phyloP scores from a whole-genome alignment of 2,797 vertebrate species.

The Squalus acanthias region DNA sequence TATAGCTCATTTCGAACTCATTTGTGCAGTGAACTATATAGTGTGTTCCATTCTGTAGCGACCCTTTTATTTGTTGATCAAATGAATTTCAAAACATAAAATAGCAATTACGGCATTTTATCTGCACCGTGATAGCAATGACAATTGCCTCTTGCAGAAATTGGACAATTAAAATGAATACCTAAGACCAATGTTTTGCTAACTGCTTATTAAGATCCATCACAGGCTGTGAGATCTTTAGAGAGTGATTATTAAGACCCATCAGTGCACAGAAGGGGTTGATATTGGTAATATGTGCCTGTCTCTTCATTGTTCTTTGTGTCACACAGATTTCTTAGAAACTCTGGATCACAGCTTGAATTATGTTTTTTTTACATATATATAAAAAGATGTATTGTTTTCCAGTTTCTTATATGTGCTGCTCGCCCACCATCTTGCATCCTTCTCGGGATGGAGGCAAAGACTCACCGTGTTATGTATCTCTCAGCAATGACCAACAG shows the following conservation, averaged over 20 bases:
- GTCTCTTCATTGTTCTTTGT: conserved; percentile 34
- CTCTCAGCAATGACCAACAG: neutral
- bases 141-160: conserved; percentile 31
- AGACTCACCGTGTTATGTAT: neutral
- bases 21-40: neutral
- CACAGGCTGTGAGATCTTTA: conserved; percentile 13
- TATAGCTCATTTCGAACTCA: neutral
- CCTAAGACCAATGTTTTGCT: conserved; percentile 31
- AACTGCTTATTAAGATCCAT: conserved; percentile 35
- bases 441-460: neutral
- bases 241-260: conserved; percentile 35
- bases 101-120: conserved; percentile 14
- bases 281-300: conserved; percentile 37
- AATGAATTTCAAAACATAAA: conserved; percentile 34
- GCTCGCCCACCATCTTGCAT: neutral
- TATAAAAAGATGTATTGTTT: conserved; percentile 27
- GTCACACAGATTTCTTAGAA: conserved; percentile 4
- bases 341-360: conserved; percentile 32
- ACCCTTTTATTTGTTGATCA: conserved; percentile 34
- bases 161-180: conserved; percentile 35
- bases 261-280: conserved; percentile 34
- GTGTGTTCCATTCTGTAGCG: neutral
- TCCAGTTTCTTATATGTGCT: neutral
- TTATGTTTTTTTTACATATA: conserved; percentile 8
- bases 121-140: conserved; percentile 4